Evolutionary conservation across 2,797 vertebrate genomes (phyloP).

Genomic region (Malacoctenus gilli): DNA sequence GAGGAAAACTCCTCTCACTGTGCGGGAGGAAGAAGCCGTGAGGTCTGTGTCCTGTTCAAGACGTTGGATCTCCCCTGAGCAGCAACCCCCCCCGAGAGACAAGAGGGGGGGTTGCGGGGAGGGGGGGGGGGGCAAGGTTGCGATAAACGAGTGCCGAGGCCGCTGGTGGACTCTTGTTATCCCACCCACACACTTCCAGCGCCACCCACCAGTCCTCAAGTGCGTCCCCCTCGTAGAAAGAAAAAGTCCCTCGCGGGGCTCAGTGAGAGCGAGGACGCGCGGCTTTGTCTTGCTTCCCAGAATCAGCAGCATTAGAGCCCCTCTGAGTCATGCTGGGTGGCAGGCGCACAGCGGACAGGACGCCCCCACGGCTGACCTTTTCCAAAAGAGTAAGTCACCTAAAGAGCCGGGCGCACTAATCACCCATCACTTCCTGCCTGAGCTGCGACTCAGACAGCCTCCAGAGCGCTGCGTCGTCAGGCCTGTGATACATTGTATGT

Average conservation of each 20-base stretch:
- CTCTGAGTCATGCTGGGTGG: conserved; percentile 70
- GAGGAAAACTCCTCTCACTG: conserved; percentile 33
- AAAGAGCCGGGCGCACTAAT: conserved; percentile 52
- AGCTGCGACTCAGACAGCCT: conserved; percentile 15
- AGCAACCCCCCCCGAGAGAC: no score
- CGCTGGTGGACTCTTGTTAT: conserved; percentile 1
- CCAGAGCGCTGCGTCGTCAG: conserved; percentile 21
- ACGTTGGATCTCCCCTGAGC: conserved; percentile 28
- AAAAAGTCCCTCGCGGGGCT: conserved; percentile 17
- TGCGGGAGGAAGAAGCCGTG: conserved; percentile 14
- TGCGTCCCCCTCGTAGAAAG: conserved; percentile 12
- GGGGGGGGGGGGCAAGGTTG: conserved; percentile 28
- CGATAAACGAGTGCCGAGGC: conserved; percentile 43
- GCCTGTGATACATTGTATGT: conserved; percentile 1
- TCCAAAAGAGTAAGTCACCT: conserved; percentile 57
- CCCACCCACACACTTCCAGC: conserved; percentile 33
- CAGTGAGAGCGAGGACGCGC: conserved; percentile 27
- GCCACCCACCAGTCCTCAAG: conserved; percentile 29
- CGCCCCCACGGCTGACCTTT: conserved; percentile 60
- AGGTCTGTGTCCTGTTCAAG: conserved; percentile 14
- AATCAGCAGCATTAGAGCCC: conserved; percentile 49
- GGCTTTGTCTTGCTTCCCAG: conserved; percentile 74
- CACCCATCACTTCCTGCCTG: conserved; percentile 45
- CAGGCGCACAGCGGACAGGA: conserved; percentile 50
- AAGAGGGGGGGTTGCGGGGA: no score